Percentiles rank a stretch among this genome's conserved stretches.
These are phyloP conservation scores for Platygyra sinensis DNA, from an alignment of 64 coral and sea anemone species.

Conservation along the genomic window DNA sequence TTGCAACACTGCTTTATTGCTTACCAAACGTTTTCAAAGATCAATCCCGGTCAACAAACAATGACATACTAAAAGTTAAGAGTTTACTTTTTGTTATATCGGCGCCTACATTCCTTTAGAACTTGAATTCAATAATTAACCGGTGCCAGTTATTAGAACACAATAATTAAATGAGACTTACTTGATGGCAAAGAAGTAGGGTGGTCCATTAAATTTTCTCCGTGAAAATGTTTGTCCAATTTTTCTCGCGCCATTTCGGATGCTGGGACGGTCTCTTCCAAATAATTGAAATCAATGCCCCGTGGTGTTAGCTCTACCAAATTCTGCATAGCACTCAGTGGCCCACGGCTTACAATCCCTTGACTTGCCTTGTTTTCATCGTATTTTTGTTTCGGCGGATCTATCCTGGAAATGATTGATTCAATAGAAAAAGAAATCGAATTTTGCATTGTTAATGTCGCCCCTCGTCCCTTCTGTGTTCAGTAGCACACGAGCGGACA, in stretches of 20 bases:
- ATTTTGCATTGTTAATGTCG: constrained; percentile 67
- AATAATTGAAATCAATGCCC: constrained; percentile 4
- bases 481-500: constrained; percentile 8
- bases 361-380: background rate
- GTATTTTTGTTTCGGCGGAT: constrained; percentile 69
- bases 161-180: background rate
- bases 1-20: no score
- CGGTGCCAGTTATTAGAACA: background rate
- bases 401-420: constrained; percentile 84
- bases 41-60: no score
- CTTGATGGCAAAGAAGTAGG: background rate
- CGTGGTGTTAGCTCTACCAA: constrained; percentile 48
- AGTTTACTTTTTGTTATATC: background rate
- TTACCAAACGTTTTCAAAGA: no score
- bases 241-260: constrained; percentile 17
- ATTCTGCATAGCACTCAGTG: constrained; percentile 42
- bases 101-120: background rate
- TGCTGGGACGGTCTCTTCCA: background rate
- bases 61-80: no score
- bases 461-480: constrained; percentile 17
- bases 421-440: constrained; percentile 86
- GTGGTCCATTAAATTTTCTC: background rate
- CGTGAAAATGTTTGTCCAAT: background rate
- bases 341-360: constrained; percentile 17
- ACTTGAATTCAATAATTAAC: background rate